Base-by-base conservation (phyloP, 2,797 vertebrate species). In the Sebastes diaconus region DNA sequence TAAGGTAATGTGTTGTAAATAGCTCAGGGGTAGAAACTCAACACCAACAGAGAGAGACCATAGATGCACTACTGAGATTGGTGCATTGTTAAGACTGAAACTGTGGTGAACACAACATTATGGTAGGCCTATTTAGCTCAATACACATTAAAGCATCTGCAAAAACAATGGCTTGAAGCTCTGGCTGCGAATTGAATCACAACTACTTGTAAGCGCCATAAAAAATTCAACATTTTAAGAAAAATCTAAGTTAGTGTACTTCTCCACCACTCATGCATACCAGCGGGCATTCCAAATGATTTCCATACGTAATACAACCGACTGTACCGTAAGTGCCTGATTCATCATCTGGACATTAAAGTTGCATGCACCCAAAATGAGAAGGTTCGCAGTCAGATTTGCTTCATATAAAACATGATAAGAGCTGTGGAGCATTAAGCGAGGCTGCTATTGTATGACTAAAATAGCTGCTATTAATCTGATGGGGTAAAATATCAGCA, bases 301-400 rank as follows among this genome's bases (percentile, higher is more conserved):
- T 89, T 90, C 83, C 81, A 91, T 90, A 88, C 34, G 76, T 86
- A 91, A 90, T 78, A 82, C 84, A 86, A 77, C 85, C 73, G 80
- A 83, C 81, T 89, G 72, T 79, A 80, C 79, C 73, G 42, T 84
- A 87, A 93, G 76, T 86, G 85, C 73, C 76, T 74, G 82, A 90
- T 89, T 90, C 84, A 88, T 94, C 88, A 90, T 73, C 65, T 10
- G 64, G 60, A 6, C 79, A 91, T 92, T 90, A 92, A 91, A 90
- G 63, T 78, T 89, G 87, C 65, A 92, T 87, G 84, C 77, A 79
- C 13, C 69, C 5, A 16, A 88, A 92, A 89, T 84, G 85, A 84
- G 83, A 88, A 81, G 84, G 85, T 87, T 87, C 70, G 16, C 63
- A 64, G 73, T 88, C 70, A 77, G 68, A 88, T 83, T 77, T 69